Conservation (phyloP, 2,113 vertebrate genomes). For the Lepus americanus region DNA sequence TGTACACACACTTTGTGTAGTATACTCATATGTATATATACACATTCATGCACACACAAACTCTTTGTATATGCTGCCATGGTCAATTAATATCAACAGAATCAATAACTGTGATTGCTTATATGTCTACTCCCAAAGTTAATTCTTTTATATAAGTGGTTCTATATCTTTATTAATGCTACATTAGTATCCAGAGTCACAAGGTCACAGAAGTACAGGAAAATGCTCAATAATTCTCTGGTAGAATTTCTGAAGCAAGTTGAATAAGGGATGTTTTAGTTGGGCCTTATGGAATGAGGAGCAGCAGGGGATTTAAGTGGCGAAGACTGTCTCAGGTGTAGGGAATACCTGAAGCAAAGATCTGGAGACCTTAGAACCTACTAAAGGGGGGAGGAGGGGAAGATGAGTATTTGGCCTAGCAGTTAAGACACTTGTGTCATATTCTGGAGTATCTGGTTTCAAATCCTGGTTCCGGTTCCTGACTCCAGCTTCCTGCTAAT, state of each 20-base stretch:
- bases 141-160: neutral
- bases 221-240: neutral
- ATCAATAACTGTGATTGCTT: neutral
- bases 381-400: neutral
- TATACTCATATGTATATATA: neutral
- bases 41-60: neutral
- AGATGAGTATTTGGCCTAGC: too few relatives aligned
- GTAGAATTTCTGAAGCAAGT: neutral
- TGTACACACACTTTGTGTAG: neutral
- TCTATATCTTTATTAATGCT: neutral
- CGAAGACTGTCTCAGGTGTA: neutral
- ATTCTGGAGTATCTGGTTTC: too few relatives aligned
- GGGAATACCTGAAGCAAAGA: conserved; percentile 13
- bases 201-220: neutral
- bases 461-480: too few relatives aligned
- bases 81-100: neutral
- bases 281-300: neutral
- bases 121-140: conserved; percentile 20
- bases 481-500: too few relatives aligned
- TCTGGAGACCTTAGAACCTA: neutral
- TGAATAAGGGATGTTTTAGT: neutral
- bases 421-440: too few relatives aligned
- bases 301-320: neutral
- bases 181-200: neutral
- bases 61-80: conserved; percentile 18